Evolutionary conservation across 2,113 vertebrate genomes (phyloP).

Genomic region (Anthoscopus minutus): DNA sequence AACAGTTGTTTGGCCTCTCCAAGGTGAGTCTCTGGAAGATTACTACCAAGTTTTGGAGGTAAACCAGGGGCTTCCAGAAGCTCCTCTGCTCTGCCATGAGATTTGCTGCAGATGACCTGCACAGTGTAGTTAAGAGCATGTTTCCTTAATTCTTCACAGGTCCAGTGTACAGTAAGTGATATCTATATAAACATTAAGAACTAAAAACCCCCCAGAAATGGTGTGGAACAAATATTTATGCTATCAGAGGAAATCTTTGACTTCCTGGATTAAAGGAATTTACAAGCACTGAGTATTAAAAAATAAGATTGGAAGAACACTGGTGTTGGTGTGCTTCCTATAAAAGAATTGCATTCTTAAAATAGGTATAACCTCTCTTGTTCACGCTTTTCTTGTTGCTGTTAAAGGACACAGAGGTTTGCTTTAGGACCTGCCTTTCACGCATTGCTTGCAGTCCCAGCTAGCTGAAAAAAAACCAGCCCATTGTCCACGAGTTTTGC

Average conservation of each 20-base stretch:
- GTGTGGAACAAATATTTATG: neutral
- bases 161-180: neutral
- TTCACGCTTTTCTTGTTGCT: neutral
- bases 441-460: neutral
- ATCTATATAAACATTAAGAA: neutral
- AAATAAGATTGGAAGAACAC: neutral
- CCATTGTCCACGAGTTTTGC: neutral
- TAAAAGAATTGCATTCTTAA: neutral
- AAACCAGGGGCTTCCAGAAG: neutral
- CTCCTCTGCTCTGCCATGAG: neutral
- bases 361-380: neutral
- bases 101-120: neutral
- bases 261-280: neutral
- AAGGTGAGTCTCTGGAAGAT: neutral
- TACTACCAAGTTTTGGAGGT: neutral
- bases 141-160: neutral
- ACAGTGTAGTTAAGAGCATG: neutral
- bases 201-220: too few relatives aligned
- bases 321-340: neutral
- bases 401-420: neutral
- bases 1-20: neutral
- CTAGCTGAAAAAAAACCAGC: neutral
- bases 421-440: conserved; percentile 7
- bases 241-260: neutral
- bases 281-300: neutral